A percentile compares a stretch with the other conserved stretches of the same genome.
Conservation (phyloP, 2,797 vertebrate genomes). For the Poeciliopsis presidionis region DNA sequence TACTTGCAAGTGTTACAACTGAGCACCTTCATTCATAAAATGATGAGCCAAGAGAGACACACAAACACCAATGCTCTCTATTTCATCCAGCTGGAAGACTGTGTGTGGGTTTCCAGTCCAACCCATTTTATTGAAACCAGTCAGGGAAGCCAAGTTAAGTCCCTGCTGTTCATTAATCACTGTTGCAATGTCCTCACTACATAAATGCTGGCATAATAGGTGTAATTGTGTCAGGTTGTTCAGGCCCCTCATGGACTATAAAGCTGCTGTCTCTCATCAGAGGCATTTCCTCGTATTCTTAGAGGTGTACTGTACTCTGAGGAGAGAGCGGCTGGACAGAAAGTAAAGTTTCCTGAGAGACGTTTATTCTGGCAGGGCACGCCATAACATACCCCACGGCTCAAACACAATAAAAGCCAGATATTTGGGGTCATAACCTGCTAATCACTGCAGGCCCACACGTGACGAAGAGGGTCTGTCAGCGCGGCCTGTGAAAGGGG, state of each 20-base stretch:
- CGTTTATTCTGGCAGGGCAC: slow-evolving; percentile 72
- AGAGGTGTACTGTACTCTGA: slow-evolving; percentile 58
- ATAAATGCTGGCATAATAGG: slow-evolving; percentile 44
- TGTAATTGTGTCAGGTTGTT: slow-evolving; percentile 40
- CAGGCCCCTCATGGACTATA: slow-evolving; percentile 48
- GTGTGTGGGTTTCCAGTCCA: slow-evolving; percentile 54
- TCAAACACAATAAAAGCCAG: slow-evolving; percentile 64
- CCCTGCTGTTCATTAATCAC: slow-evolving; percentile 56
- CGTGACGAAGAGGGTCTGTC: slow-evolving; percentile 69
- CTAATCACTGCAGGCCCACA: slow-evolving; percentile 64
- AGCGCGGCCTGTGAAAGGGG: slow-evolving; percentile 53
- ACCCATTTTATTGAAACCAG: slow-evolving; percentile 46
- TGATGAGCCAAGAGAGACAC: slow-evolving; percentile 47
- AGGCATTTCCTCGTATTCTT: slow-evolving; percentile 78
- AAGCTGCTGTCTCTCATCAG: slow-evolving; percentile 62
- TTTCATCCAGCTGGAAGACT: slow-evolving; percentile 18
- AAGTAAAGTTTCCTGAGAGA: slow-evolving; percentile 77
- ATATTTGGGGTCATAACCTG: slow-evolving; percentile 72
- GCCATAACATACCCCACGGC: slow-evolving; percentile 57
- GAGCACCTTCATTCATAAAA: slow-evolving; percentile 52
- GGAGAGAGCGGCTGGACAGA: slow-evolving; percentile 64
- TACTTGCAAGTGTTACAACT: slow-evolving; percentile 5
- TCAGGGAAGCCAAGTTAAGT: slow-evolving; percentile 60
- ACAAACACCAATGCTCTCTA: slow-evolving; percentile 38
- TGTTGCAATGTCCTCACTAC: slow-evolving; percentile 21